phyloP scores from a whole-genome alignment of 1,140 invertebrate species.

The Lanistes nyassanus region DNA sequence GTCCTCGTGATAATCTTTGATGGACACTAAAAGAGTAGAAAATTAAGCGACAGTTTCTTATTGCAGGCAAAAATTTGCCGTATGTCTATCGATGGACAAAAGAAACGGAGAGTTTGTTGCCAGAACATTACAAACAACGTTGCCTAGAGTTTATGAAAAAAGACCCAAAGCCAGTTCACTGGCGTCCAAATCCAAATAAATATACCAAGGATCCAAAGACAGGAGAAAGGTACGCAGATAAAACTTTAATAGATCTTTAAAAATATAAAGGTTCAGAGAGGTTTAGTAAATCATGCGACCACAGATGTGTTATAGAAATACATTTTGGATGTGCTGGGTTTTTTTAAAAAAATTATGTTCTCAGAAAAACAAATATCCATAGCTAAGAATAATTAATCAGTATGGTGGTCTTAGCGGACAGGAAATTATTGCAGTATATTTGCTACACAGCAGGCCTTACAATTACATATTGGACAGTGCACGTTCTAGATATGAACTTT shows the following conservation, averaged over 20 bases:
- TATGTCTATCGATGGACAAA: constrained; percentile 42
- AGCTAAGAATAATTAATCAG: not conserved
- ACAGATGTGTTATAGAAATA: not conserved
- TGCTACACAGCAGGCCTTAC: not conserved
- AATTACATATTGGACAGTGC: not conserved
- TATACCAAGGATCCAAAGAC: constrained; percentile 80
- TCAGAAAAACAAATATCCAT: too few relatives aligned
- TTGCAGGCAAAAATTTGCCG: constrained; percentile 30
- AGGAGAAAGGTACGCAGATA: constrained; percentile 73
- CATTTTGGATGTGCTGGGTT: not conserved
- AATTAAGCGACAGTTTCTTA: not conserved
- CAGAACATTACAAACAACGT: constrained; percentile 88
- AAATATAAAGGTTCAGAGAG: not conserved
- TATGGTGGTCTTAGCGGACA: not conserved
- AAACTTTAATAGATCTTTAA: constrained; percentile 47
- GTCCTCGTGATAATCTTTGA: not conserved
- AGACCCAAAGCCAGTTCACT: constrained; percentile 85
- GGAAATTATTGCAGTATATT: not conserved
- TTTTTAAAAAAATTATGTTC: too few relatives aligned
- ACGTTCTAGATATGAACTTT: too few relatives aligned
- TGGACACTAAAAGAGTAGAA: not conserved
- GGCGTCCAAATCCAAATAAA: constrained; percentile 78
- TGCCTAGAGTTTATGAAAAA: constrained; percentile 84
- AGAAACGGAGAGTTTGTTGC: constrained; percentile 69
- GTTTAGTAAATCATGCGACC: too few relatives aligned